Evolutionary conservation across 2,888 invertebrate species (phyloP), one percentile per base, ranked within the genome.

Genomic region (Drosophila ezoana): DNA sequence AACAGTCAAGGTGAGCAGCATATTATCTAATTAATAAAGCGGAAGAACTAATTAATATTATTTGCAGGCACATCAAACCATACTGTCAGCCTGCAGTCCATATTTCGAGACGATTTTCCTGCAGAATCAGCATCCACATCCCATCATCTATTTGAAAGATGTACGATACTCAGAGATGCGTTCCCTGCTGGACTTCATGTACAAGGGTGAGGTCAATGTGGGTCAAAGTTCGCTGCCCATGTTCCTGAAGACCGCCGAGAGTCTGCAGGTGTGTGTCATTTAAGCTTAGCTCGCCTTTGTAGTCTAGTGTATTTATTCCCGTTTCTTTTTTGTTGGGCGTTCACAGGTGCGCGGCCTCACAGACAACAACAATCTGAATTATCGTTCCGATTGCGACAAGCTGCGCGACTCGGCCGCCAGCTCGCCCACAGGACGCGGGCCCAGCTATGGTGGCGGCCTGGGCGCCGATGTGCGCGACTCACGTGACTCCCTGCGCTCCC

Each of bases 51-150:
- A 28, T 8, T 28, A 28, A 28, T 28, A 8, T 28, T 35, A 35
- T 13, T 52, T 54, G 81, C 93, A 95, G 95, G 98, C 98, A 91
- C 98, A 98, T 93, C 97, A 97, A 93, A 97, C 97, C 85, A 97
- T 98, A 93, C 94, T 98, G 87, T 97, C 97, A 73, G 98, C 97
- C 89, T 98, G 97, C 93, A 97, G 97, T 93, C 97, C 97, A 79
- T 98, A 97, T 94, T 98, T 98, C 93, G 97, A 98, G 94, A 96
- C 94, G 92, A 95, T 97, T 93, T 97, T 97, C 93, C 94, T 97
- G 91, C 96, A 96, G 93, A 97, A 97, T 92, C 94, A 94, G 86
- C 97, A 97, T 93, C 97, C 97, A 90, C 97, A 97, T 93, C 97
- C 97, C 70, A 97, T 97, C 92, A 97, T 97, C 93, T 97, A 97